A percentile compares a stretch with the other conserved stretches of the same genome.
phyloP scores from a whole-genome alignment of 2,888 invertebrate genomes.

The Cenopis cana region DNA sequence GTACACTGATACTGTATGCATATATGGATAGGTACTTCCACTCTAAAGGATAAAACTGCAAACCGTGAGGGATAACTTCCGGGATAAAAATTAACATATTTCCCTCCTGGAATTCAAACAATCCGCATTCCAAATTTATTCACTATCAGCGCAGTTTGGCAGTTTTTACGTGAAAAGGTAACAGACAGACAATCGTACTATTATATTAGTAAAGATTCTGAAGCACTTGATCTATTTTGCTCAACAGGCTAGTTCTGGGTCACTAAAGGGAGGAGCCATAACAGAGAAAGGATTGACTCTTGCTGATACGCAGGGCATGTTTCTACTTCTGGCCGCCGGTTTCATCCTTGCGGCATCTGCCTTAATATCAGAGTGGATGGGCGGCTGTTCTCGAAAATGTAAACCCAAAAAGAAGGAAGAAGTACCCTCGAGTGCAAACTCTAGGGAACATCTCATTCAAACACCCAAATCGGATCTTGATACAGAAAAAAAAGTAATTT shows the following conservation, averaged over 20 bases:
- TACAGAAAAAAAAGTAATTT: conserved; percentile 50
- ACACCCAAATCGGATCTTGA: conserved; percentile 52
- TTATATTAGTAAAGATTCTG: neutral
- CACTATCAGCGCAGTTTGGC: no score
- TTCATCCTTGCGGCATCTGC: conserved; percentile 87
- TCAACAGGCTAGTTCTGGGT: conserved; percentile 74
- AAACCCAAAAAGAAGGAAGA: conserved; percentile 57
- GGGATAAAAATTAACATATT: no score
- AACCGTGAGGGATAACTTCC: no score
- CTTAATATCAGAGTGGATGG: conserved; percentile 89
- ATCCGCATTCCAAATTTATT: neutral
- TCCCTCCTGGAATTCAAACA: no score
- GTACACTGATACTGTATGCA: no score
- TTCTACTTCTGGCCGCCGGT: conserved; percentile 89
- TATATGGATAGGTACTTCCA: no score
- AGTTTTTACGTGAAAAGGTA: neutral
- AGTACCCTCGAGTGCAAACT: conserved; percentile 51
- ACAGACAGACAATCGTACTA: neutral
- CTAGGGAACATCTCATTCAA: conserved; percentile 58
- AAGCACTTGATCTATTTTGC: conserved; percentile 35
- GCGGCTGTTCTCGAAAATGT: conserved; percentile 87
- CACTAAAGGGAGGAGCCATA: conserved; percentile 73
- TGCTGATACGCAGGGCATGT: conserved; percentile 94
- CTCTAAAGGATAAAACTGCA: no score
- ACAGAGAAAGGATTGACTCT: conserved; percentile 91